Evolutionary conservation across 2,888 invertebrate species (phyloP), one percentile per base, ranked within the genome.

Genomic region (Agrotis ipsilon): DNA sequence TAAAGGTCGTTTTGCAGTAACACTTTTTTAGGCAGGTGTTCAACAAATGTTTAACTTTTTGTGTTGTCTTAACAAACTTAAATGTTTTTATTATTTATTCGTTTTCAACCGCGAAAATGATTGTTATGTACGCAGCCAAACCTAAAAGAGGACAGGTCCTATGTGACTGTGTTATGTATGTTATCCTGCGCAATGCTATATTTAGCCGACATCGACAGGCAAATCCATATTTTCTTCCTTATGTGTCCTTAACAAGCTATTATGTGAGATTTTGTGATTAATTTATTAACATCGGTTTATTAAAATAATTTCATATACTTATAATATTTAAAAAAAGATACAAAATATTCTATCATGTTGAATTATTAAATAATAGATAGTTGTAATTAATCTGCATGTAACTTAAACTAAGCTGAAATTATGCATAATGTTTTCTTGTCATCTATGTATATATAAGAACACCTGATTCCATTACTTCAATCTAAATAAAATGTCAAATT

Each of bases 221-320:
- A 39, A 49, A 61, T 19, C n/a, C 43, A 39, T 58, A 49, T 39
- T 71, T 57, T 55, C 51, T 57, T 64, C 51, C 63, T 69, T 51
- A 4, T 46, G 18, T 61, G 39, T 32, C 18, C 48, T 14, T 58
- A 68, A 62, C 52, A 52, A 32, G 58, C 58, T 46, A 46, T 14
- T 62, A n/a, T 76, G 48, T 62, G 54, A 39, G 64, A 60, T 78
- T 78, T 78, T 78, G 78, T 78, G 77, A 68, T 72, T 67, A 72
- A 77, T 78, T 78, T 73, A 68, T 78, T 78, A 65, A 78, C 77
- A 78, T 52, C 62, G 24, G 60, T 19, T 52, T 52, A 43, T 39
- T 21, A 1, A 43, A 52, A 43, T 63, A 46, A 60, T 60, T n/a
- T 27, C 27, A 58, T 58, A 3, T n/a, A 19, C 18, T 18, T 21